Percentiles rank a stretch among this genome's conserved stretches.
These are phyloP conservation scores for Drosophila jambulina DNA, from an alignment of 1,140 invertebrate species.

Conservation along the genomic window DNA sequence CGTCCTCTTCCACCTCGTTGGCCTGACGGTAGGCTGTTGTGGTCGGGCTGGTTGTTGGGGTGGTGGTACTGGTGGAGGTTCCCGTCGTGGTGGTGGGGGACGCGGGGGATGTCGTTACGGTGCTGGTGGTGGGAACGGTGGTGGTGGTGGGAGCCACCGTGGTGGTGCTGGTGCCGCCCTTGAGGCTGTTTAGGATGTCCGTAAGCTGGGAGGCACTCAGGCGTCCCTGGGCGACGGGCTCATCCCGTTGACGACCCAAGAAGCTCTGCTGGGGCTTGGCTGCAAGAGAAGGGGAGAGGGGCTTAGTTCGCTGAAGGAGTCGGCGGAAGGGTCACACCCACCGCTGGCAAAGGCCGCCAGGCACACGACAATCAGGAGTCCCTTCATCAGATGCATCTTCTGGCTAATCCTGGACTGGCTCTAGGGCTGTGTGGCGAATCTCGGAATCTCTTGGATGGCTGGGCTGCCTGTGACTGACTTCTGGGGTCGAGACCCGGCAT, in stretches of 20 bases:
- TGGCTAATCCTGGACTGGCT: slow-evolving; percentile 1
- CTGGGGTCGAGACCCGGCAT: slow-evolving; percentile 47
- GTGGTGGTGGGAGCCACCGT: slow-evolving; percentile 15
- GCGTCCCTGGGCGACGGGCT: slow-evolving; percentile 58
- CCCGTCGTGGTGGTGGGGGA: slow-evolving; percentile 25
- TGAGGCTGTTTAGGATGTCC: slow-evolving; percentile 44
- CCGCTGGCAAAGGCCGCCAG: slow-evolving; percentile 59
- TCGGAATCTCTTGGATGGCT: slow-evolving; percentile 50
- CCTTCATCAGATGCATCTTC: slow-evolving; percentile 64
- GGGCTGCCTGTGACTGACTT: slow-evolving; percentile 69
- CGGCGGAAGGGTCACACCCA: slow-evolving; percentile 14
- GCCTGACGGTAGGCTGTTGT: slow-evolving; percentile 1
- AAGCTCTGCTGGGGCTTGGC: slow-evolving; percentile 57
- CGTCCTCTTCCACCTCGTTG: slow-evolving; percentile 28
- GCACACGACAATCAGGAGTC: slow-evolving; percentile 61
- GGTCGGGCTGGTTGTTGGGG: not conserved
- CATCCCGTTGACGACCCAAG: slow-evolving; percentile 45
- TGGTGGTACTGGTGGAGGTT: not conserved
- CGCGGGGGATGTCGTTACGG: slow-evolving; percentile 3
- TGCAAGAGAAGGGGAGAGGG: slow-evolving; percentile 2
- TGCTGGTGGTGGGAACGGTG: not conserved
- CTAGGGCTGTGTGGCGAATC: not conserved
- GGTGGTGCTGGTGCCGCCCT: slow-evolving; percentile 17
- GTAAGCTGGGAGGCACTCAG: slow-evolving; percentile 59
- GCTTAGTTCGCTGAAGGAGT: not conserved